Percentiles rank a stretch among this genome's conserved stretches.
phyloP scores from a whole-genome alignment of 2,888 invertebrate species.

The Eupithecia subfuscata region DNA sequence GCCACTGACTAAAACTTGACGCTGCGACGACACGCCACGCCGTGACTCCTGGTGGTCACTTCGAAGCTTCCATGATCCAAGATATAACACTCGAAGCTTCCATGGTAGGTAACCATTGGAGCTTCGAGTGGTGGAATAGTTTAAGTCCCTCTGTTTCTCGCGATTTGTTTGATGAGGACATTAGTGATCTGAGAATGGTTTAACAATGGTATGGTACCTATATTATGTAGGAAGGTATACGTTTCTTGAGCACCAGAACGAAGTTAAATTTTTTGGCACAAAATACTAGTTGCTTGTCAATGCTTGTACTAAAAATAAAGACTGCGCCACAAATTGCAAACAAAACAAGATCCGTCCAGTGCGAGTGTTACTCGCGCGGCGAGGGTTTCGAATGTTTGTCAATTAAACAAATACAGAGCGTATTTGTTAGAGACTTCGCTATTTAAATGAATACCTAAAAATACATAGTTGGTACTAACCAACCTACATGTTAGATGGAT shows the following conservation, averaged over 20 bases:
- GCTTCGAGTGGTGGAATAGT: not conserved
- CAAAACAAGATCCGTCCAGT: too few species aligned
- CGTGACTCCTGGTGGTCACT: not conserved
- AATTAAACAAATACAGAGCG: too few species aligned
- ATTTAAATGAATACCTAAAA: too few species aligned
- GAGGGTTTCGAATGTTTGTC: too few species aligned
- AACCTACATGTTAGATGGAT: too few species aligned
- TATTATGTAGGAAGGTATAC: not conserved
- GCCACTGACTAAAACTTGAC: not conserved
- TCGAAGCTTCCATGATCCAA: not conserved
- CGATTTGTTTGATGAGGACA: not conserved
- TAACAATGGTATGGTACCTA: not conserved
- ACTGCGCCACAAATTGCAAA: too few species aligned
- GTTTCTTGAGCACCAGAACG: not conserved
- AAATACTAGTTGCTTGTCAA: not conserved
- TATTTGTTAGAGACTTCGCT: too few species aligned
- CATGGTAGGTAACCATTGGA: too few species aligned
- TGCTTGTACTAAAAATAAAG: too few species aligned
- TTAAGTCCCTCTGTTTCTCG: not conserved
- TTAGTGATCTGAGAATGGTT: not conserved
- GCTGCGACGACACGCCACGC: not conserved
- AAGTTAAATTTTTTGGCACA: not conserved
- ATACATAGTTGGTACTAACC: too few species aligned
- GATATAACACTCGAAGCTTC: too few species aligned
- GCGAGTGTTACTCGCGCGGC: too few species aligned